These are phyloP conservation scores for Biston stratarius DNA, from an alignment of 2,888 invertebrate species.

Conservation along the genomic window DNA sequence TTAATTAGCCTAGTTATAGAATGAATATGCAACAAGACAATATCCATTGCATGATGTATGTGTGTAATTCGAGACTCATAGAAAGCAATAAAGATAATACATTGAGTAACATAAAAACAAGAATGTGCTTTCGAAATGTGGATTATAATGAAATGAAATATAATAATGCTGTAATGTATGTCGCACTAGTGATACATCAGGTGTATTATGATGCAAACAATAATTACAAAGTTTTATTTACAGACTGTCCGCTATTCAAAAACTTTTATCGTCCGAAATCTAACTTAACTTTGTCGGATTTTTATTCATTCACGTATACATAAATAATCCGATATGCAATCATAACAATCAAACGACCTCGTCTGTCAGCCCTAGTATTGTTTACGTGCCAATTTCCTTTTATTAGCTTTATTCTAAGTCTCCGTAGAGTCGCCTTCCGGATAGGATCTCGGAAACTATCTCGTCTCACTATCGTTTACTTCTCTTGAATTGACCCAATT, in stretches of 20 bases:
- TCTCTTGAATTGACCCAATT: slow-evolving; percentile 33
- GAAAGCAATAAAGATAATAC: slow-evolving; percentile 42
- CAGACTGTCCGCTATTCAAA: not conserved
- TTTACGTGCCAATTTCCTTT: slow-evolving; percentile 25
- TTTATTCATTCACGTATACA: slow-evolving; percentile 1
- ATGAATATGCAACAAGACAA: slow-evolving; percentile 41
- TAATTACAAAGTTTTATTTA: slow-evolving; percentile 1
- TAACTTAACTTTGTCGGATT: not conserved
- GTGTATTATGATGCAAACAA: slow-evolving; percentile 10
- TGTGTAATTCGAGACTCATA: slow-evolving; percentile 42
- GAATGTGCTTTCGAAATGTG: slow-evolving; percentile 44
- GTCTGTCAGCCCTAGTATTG: slow-evolving; percentile 11
- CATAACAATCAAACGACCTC: not conserved
- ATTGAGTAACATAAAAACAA: slow-evolving; percentile 40
- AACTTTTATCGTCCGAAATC: not conserved
- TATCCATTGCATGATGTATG: slow-evolving; percentile 43
- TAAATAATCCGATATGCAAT: not conserved
- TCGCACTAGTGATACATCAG: slow-evolving; percentile 17
- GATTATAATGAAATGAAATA: slow-evolving; percentile 27
- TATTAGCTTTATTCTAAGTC: slow-evolving; percentile 31
- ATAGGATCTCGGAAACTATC: slow-evolving; percentile 11
- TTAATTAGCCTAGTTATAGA: slow-evolving; percentile 32
- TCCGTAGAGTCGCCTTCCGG: slow-evolving; percentile 27
- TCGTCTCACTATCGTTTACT: slow-evolving; percentile 19
- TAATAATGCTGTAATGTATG: slow-evolving; percentile 8